These are phyloP conservation scores for Tenthredo notha DNA, from an alignment of 2,888 invertebrate genomes.

Conservation along the genomic window DNA sequence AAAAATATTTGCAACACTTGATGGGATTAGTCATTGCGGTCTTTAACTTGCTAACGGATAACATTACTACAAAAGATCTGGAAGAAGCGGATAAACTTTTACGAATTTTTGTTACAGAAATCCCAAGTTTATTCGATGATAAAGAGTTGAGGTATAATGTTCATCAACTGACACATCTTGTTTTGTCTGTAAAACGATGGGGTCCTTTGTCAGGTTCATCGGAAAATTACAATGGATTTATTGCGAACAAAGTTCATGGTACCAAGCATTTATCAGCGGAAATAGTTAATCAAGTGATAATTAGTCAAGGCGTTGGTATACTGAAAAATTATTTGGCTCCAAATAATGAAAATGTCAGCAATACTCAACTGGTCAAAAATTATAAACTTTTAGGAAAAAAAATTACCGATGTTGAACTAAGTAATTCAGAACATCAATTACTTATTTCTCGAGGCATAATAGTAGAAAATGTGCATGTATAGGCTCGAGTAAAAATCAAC, in stretches of 20 bases:
- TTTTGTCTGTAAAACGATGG: slow-evolving; percentile 60
- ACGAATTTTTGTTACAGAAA: slow-evolving; percentile 60
- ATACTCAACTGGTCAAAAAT: too few relatives aligned
- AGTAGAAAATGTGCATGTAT: slow-evolving; percentile 39
- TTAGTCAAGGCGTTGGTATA: slow-evolving; percentile 58
- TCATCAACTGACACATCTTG: slow-evolving; percentile 63
- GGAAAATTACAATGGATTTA: slow-evolving; percentile 62
- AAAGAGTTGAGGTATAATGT: slow-evolving; percentile 61
- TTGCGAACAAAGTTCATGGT: slow-evolving; percentile 60
- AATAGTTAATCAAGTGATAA: slow-evolving; percentile 58
- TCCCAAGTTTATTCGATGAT: slow-evolving; percentile 57
- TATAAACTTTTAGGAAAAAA: slow-evolving; percentile 1
- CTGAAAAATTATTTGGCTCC: neutral
- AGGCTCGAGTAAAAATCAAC: slow-evolving; percentile 55
- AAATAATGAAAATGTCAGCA: too few relatives aligned
- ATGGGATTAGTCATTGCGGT: too few relatives aligned
- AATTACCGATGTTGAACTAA: neutral
- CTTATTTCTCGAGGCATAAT: neutral
- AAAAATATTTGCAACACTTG: too few relatives aligned
- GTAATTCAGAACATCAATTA: neutral
- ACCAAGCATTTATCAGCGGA: slow-evolving; percentile 59
- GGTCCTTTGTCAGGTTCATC: slow-evolving; percentile 63
- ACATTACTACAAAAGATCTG: neutral
- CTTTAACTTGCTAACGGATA: too few relatives aligned
- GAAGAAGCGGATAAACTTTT: slow-evolving; percentile 56